Percentiles rank a stretch among this genome's conserved stretches.
phyloP scores from a whole-genome alignment of 2,113 vertebrate genomes.

The Phodopus roborovskii region DNA sequence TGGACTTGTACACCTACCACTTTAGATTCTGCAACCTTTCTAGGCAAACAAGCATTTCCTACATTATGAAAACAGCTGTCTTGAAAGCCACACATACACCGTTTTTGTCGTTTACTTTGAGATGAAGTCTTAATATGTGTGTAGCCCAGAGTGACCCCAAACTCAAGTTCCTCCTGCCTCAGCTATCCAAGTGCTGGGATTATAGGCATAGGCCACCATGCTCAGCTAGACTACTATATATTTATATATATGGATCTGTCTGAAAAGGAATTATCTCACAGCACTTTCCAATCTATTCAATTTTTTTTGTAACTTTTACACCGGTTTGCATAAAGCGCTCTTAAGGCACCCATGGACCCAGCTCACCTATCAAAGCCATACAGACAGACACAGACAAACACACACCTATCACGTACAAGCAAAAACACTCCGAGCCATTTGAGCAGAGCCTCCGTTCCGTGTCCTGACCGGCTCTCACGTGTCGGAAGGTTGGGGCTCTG shows the following conservation, averaged over 20 bases:
- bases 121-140: not conserved
- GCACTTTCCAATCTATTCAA: not conserved
- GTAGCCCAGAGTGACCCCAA: not conserved
- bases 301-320: not conserved
- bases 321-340: not conserved
- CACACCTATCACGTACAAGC: not conserved
- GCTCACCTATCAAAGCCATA: not conserved
- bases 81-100: not conserved
- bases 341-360: not conserved
- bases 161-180: not conserved
- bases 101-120: not conserved
- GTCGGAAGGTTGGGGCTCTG: not conserved
- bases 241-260: not conserved
- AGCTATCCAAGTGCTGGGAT: not conserved
- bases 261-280: slow-evolving; percentile 9
- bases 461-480: too few species aligned
- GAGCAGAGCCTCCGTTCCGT: rapidly evolving
- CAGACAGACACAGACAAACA: not conserved
- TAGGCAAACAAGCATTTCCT: not conserved
- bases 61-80: not conserved
- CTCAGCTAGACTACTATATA: not conserved
- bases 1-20: not conserved
- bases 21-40: not conserved
- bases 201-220: not conserved
- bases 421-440: not conserved